A percentile compares a stretch with the other conserved stretches of the same genome.
These are phyloP conservation scores for Dendrolimus pini DNA, from an alignment of 2,888 invertebrate species.

Conservation along the genomic window DNA sequence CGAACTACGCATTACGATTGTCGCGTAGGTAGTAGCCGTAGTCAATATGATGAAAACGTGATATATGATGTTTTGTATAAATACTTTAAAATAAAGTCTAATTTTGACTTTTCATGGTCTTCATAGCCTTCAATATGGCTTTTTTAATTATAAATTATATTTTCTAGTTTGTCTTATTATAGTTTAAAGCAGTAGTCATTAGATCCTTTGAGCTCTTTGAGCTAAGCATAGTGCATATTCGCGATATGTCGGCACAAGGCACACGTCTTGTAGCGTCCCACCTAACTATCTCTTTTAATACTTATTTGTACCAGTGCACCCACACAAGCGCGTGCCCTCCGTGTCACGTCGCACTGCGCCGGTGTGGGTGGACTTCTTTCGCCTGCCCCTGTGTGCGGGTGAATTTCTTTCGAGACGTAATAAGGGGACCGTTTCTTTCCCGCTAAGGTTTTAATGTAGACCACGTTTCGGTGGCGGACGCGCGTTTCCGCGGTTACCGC, in stretches of 20 bases:
- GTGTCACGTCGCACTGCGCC: conserved; percentile 44
- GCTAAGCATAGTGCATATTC: conserved; percentile 4
- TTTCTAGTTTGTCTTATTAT: too few species aligned
- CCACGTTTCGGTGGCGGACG: conserved; percentile 74
- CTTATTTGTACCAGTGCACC: conserved; percentile 60
- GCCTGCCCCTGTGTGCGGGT: conserved; percentile 63
- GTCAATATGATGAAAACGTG: too few species aligned
- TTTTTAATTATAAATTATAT: too few species aligned
- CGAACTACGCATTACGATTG: too few species aligned
- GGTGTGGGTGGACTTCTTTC: conserved; percentile 72
- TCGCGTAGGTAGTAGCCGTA: too few species aligned
- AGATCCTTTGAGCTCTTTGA: conserved; percentile 16
- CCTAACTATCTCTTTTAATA: conserved; percentile 75
- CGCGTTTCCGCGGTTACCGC: conserved; percentile 65
- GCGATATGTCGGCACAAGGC: conserved; percentile 43
- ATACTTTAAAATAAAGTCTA: too few species aligned
- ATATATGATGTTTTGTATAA: too few species aligned
- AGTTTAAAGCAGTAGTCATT: not conserved
- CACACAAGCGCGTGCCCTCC: conserved; percentile 56
- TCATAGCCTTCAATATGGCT: too few species aligned
- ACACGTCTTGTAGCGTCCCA: conserved; percentile 45
- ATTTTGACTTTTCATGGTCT: too few species aligned
- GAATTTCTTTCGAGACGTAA: conserved; percentile 77
- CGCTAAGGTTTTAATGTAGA: conserved; percentile 77
- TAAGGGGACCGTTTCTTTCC: conserved; percentile 77